Conservation (phyloP, 2,888 invertebrate genomes). For the Athrips mouffetella region DNA sequence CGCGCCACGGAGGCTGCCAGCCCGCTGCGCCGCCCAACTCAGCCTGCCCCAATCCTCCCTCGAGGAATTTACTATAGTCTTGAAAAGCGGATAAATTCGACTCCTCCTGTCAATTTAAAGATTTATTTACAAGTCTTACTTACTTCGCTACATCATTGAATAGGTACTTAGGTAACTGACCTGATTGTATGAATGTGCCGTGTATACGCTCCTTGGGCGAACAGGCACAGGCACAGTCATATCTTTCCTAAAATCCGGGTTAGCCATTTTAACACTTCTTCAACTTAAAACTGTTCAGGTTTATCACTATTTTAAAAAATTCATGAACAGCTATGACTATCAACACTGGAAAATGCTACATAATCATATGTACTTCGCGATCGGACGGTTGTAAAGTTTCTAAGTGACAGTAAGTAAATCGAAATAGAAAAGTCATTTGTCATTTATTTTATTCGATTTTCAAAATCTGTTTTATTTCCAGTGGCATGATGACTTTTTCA, state of each 20-base stretch:
- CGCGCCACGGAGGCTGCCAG: slow-evolving; percentile 78
- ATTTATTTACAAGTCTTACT: too few species aligned
- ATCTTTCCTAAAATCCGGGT: slow-evolving; percentile 71
- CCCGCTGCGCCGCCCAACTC: slow-evolving; percentile 74
- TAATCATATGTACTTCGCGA: slow-evolving; percentile 57
- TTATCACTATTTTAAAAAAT: slow-evolving; percentile 65
- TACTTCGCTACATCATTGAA: too few species aligned
- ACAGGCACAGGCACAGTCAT: slow-evolving; percentile 72
- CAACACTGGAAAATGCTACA: slow-evolving; percentile 65
- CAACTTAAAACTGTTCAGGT: slow-evolving; percentile 56
- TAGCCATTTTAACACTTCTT: slow-evolving; percentile 70
- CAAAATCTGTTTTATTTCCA: slow-evolving; percentile 38
- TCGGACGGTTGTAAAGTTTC: slow-evolving; percentile 29
- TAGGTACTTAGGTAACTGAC: slow-evolving; percentile 31
- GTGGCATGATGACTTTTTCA: slow-evolving; percentile 23
- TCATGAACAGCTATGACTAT: slow-evolving; percentile 62
- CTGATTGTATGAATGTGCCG: slow-evolving; percentile 81
- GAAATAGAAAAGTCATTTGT: slow-evolving; percentile 48
- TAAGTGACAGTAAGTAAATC: slow-evolving; percentile 28
- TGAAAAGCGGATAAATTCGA: slow-evolving; percentile 70
- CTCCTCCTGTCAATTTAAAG: slow-evolving; percentile 50
- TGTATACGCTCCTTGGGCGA: slow-evolving; percentile 83
- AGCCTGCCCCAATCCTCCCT: slow-evolving; percentile 75
- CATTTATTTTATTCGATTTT: slow-evolving; percentile 52
- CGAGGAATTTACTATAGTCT: slow-evolving; percentile 77